phyloP scores from a whole-genome alignment of 2,113 vertebrate genomes.

The Boulengerochromis microlepis region DNA sequence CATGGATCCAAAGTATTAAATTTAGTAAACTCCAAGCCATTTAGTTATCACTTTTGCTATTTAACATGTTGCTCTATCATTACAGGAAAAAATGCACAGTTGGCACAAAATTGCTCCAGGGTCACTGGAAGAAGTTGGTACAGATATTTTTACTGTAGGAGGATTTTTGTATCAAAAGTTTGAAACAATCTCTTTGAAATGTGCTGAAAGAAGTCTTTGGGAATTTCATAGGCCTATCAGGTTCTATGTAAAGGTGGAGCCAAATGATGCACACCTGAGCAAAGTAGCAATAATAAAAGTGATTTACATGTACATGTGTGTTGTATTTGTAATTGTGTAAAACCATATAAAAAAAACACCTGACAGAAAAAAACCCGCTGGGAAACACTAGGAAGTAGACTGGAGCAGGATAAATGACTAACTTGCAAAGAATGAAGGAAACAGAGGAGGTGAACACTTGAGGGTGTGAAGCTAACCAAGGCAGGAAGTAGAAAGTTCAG shows the following conservation, averaged over 20 bases:
- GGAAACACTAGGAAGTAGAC: not conserved
- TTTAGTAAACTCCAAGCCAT: not conserved
- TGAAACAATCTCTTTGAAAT: not conserved
- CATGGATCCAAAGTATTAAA: not conserved
- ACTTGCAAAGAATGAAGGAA: not conserved
- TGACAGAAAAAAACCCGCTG: fast-evolving
- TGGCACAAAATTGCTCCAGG: not conserved
- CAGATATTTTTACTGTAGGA: not conserved
- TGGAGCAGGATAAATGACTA: not conserved
- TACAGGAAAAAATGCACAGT: not conserved
- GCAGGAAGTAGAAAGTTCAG: not conserved
- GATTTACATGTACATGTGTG: not conserved
- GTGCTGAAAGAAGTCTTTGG: not conserved
- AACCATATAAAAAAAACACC: not conserved
- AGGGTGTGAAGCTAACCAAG: not conserved
- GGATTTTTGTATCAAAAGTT: not conserved
- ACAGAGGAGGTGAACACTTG: not conserved
- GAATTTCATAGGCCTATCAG: not conserved
- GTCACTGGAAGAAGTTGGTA: not conserved
- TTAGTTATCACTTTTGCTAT: not conserved
- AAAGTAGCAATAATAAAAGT: not conserved
- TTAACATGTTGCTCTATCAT: not conserved
- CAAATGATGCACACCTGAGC: fast-evolving
- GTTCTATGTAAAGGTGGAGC: not conserved
- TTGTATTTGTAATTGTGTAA: not conserved